These are phyloP conservation scores for Zaprionus camerounensis DNA, from an alignment of 1,140 invertebrate species.

Conservation along the genomic window DNA sequence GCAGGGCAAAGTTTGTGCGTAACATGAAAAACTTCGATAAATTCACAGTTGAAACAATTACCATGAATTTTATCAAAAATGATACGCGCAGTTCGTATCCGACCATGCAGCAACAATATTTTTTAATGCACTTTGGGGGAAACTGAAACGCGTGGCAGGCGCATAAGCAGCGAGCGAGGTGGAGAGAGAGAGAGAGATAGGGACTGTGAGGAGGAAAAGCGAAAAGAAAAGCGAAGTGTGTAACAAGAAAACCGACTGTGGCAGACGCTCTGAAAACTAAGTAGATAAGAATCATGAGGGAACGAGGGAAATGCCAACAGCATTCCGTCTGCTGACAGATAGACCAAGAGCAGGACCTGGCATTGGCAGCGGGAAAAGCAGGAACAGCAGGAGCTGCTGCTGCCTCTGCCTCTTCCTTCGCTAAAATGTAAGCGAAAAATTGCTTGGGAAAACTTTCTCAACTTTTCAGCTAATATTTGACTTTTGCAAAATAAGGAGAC, in stretches of 20 bases:
- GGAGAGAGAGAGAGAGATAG: neutral
- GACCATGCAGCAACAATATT: constrained; percentile 83
- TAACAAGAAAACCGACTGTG: constrained; percentile 51
- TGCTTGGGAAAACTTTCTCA: constrained; percentile 83
- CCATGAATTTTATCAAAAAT: constrained; percentile 83
- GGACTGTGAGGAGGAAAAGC: neutral
- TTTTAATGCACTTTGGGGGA: constrained; percentile 83
- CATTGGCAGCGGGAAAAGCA: constrained; percentile 10
- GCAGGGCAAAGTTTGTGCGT: constrained; percentile 75
- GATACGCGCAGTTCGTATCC: constrained; percentile 81
- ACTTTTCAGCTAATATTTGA: constrained; percentile 83
- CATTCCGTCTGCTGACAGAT: constrained; percentile 73
- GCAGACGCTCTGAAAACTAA: constrained; percentile 59
- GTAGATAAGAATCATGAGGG: constrained; percentile 66
- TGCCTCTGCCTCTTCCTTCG: constrained; percentile 25
- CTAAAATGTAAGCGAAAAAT: constrained; percentile 82
- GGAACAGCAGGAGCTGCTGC: constrained; percentile 26
- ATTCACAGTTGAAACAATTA: constrained; percentile 83
- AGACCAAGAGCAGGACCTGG: constrained; percentile 60
- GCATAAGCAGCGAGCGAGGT: neutral
- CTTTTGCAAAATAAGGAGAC: constrained; percentile 80
- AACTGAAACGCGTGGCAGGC: constrained; percentile 66
- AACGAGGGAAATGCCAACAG: constrained; percentile 62
- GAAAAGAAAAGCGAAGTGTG: constrained; percentile 28
- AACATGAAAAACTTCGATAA: constrained; percentile 82